Evolutionary conservation across 64 coral and sea anemone genomes (phyloP).

Genomic region (Orbicella faveolata): DNA sequence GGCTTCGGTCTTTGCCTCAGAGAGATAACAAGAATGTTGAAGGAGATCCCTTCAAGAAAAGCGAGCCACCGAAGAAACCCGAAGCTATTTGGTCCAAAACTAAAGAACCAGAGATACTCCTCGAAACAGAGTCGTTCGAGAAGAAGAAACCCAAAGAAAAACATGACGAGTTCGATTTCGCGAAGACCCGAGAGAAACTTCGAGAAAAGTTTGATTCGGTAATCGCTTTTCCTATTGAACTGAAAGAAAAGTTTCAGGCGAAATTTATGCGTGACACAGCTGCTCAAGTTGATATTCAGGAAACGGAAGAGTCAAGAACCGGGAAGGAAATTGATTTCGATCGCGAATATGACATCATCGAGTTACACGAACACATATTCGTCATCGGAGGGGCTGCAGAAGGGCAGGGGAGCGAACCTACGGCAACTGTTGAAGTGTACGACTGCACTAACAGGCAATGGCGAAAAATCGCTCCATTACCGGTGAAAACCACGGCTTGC

Average conservation of each 20-base stretch:
- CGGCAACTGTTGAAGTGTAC: slow-evolving; percentile 55
- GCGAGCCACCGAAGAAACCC: background rate
- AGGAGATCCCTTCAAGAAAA: background rate
- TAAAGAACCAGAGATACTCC: slow-evolving; percentile 29
- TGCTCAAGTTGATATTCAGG: slow-evolving; percentile 28
- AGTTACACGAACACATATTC: slow-evolving; percentile 70
- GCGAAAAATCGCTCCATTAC: slow-evolving; percentile 62
- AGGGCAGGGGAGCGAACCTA: slow-evolving; percentile 31
- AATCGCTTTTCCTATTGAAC: slow-evolving; percentile 46
- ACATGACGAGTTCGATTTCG: slow-evolving; percentile 10
- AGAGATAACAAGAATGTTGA: background rate
- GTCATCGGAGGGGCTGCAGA: slow-evolving; percentile 77
- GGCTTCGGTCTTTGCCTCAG: background rate
- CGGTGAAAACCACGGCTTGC: slow-evolving; percentile 75
- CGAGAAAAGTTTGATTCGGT: slow-evolving; percentile 72
- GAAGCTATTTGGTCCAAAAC: slow-evolving; percentile 33
- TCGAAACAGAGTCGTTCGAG: slow-evolving; percentile 26
- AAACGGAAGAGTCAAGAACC: slow-evolving; percentile 51
- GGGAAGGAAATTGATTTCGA: slow-evolving; percentile 51
- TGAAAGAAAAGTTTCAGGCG: slow-evolving; percentile 87
- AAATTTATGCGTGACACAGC: slow-evolving; percentile 64
- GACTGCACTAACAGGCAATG: slow-evolving; percentile 57
- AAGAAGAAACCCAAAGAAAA: slow-evolving; percentile 14
- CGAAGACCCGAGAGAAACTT: slow-evolving; percentile 58
- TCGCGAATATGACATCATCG: slow-evolving; percentile 79